These are phyloP conservation scores for Chloebia gouldiae DNA, from an alignment of 2,113 vertebrate species.

Conservation along the genomic window DNA sequence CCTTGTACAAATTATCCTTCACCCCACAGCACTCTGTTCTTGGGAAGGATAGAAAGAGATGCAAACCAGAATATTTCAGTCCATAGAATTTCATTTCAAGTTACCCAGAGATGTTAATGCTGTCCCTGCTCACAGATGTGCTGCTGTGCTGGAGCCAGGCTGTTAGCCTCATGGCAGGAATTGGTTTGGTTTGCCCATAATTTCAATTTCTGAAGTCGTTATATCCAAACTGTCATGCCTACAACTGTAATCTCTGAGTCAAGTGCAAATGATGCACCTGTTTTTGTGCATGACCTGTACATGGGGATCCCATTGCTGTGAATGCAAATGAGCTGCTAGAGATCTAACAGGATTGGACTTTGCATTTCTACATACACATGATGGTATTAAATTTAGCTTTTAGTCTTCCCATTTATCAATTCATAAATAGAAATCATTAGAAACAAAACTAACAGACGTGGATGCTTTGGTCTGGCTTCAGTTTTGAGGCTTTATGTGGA, in stretches of 20 bases:
- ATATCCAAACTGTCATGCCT: neutral
- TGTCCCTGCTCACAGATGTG: no score
- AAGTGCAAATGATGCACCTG: neutral
- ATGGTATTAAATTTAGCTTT: neutral
- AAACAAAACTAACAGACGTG: neutral
- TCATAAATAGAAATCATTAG: conserved; percentile 36
- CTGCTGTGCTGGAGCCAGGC: neutral
- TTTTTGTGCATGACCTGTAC: neutral
- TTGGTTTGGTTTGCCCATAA: neutral
- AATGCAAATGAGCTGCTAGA: neutral
- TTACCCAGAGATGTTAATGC: neutral
- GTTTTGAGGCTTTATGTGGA: conserved; percentile 42
- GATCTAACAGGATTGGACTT: neutral
- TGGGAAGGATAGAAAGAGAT: neutral
- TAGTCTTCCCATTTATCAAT: neutral
- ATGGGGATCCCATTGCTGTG: neutral
- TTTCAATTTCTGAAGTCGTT: neutral
- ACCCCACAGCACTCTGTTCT: neutral
- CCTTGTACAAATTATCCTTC: neutral
- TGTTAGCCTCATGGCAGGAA: fast-evolving
- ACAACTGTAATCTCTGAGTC: neutral
- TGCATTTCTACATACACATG: neutral
- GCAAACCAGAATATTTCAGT: neutral
- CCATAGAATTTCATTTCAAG: neutral
- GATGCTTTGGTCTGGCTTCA: conserved; percentile 20